Base-by-base conservation (phyloP, 1,140 invertebrate species). In the Chelonus insularis region DNA sequence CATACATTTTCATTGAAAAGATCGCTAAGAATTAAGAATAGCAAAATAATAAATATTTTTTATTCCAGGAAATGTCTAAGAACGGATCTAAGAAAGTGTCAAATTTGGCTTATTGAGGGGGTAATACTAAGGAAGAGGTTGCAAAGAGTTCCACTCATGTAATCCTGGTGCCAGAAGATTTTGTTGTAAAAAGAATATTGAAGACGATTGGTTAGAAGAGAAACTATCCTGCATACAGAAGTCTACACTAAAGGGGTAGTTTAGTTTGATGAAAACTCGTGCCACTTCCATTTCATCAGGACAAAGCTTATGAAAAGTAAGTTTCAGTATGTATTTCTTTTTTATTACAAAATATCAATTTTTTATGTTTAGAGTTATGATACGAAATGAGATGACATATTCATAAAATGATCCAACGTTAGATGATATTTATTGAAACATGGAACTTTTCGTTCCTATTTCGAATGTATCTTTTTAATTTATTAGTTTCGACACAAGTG, bases 161-260 rank as follows among this genome's bases (percentile, higher is more conserved):
- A 12, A 43, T 20, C 9, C 18, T 23, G 36, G 20, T 56, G 9
- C 1, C 14, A 14, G 52, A n/a, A 36, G 36, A 21, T 12, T 41
- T n/a, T 16, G 39, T 36, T 56, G 36, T 56, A 41, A 21, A 41
- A 56, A 36, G 52, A 36, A 56, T 56, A 23, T 0, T 16, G n/a
- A n/a, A 36, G 37, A n/a, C 36, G 52, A 56, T 56, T 56, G 52
- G 52, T 21, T 39, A 37, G 25, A n/a, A 37, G n/a, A n/a, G n/a
- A n/a, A 37, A 18, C 52, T 37, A 56, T 56, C 37, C 36, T 18
- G 52, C 25, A 56, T 56, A 41, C 52, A 56, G 36, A 56, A 21
- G 52, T 56, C 36, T 37, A 16, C 20, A 37, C n/a, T 12, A 36
- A 56, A 56, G 41, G 52, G 52, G 52, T 56, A 56, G 52, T 41